Base-by-base conservation (phyloP, 1,140 invertebrate genomes). In the Cyclargus thomasi region DNA sequence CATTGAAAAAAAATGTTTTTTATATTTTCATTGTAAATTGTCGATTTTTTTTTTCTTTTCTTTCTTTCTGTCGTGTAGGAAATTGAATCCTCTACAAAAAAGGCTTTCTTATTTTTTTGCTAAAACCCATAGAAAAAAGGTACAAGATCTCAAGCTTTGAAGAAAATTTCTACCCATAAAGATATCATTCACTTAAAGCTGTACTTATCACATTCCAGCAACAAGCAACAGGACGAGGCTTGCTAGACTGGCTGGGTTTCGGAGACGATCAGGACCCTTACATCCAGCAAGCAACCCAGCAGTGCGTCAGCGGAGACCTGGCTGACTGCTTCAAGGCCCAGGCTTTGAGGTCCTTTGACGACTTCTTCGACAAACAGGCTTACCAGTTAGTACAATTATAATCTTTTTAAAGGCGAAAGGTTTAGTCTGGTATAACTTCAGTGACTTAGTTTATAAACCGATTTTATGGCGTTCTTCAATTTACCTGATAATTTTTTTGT, bases 251-350 rank as follows among this genome's bases (percentile, higher is more conserved):
- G 92, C 92, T 96, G 22, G 95, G 95, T 6, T 81, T 96, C 17
- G 94, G 94, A 4, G 94, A 94, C 62, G 92, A 95, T 67, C 92
- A 94, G 6, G 95, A 96, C 90, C 95, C 95, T 0, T 96, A 95
- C 82, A 83, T 96, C 70, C 93, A 94, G 17, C 93, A 92, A 75
- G 92, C 93, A 0, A 96, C 95, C 62, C 88, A 93, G 69, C 93
- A 92, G 64, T 96, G 95, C 74, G 79, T 96, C 53, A 93, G 92
- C 70, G 95, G 95, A 0, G 95, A 96, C 79, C 88, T 96, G 1
- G 94, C 94, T 1, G 95, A 96, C 75, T 96, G 95, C 78, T 96
- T 96, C 75, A 96, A 96, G 78, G 95, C 94, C 0, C 92, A 94
- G 72, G 95, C 95, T 0, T 78, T 96, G 3, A 91, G 92, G 67